Evolutionary conservation across 2,113 vertebrate species (phyloP).

Genomic region (Polypterus senegalus): DNA sequence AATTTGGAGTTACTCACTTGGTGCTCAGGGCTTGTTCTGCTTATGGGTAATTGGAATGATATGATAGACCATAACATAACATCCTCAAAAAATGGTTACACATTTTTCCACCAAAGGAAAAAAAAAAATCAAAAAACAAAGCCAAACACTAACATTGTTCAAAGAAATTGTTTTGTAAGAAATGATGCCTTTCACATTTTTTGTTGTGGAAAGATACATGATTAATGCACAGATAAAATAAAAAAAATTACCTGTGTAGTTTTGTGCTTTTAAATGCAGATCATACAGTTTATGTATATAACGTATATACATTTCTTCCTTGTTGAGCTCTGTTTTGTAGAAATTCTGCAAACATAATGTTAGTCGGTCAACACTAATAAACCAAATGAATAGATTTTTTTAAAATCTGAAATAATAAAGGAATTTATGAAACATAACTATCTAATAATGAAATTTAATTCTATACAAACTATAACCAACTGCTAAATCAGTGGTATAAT

Average conservation of each 20-base stretch:
- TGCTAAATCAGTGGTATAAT: no score
- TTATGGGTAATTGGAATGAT: background rate
- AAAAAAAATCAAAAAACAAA: no score
- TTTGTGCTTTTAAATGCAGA: conserved; percentile 92
- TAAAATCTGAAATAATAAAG: no score
- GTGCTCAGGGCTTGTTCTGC: no score
- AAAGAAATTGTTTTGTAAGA: background rate
- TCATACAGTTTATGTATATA: conserved; percentile 97
- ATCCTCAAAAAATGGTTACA: background rate
- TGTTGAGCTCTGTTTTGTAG: conserved; percentile 96
- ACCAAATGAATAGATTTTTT: no score
- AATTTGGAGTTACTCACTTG: no score
- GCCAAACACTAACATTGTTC: no score
- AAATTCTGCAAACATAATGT: conserved; percentile 69
- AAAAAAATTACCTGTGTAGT: conserved; percentile 79
- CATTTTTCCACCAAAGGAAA: no score
- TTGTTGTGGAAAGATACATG: background rate
- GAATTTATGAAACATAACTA: no score
- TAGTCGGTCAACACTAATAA: background rate
- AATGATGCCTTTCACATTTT: background rate
- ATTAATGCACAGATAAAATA: no score
- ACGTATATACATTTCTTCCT: conserved; percentile 98
- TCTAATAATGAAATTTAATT: no score
- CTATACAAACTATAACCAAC: no score
- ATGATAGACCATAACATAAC: background rate